Evolutionary conservation across 2,797 vertebrate species (phyloP), one percentile per base, ranked within the genome.

Genomic region (Triplophysa yarkandensis): DNA sequence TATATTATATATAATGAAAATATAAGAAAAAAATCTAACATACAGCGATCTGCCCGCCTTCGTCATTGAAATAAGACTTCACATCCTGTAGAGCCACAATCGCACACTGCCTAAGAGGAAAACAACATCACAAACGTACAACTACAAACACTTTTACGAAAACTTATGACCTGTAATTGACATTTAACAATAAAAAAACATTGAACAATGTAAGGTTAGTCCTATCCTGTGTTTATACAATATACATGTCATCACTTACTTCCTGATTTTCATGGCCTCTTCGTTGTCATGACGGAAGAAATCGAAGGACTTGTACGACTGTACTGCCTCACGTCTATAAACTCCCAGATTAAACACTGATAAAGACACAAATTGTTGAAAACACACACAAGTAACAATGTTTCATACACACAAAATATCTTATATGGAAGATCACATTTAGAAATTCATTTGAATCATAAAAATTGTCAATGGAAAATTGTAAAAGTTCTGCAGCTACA

Each of bases 261-360:
- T 98, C 82, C 97, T 93, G 84, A 99, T 99, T 84, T 91, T 95
- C 97, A 99, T 99, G 85, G 97, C 97, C 76, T 96, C 95, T 28
- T 93, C 89, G 0, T 99, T 99, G 87, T 99, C 97, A 0, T 99
- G 97, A 39, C 96, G 93, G 89, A 99, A 99, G 90, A 99, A 99
- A 76, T 98, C 95, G 0, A 95, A 99, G 71, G 97, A 99, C 62
- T 98, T 96, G 78, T 99, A 98, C 0, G 96, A 90, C 78, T 92
- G 93, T 65, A 98, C 97, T 0, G 96, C 95, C 83, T 98, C 92
- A 17, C 97, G 93, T 74, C 97, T 94, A 74, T 98, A 99, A 23
- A 95, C 95, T 1, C 97, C 97, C 84, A 99, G 86, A 86, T 99
- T 99, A 85, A 99, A 99, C 81, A 98, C 97, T 98, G 88, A 11